phyloP scores from a whole-genome alignment of 2,113 vertebrate species.

The Callionymus lyra region DNA sequence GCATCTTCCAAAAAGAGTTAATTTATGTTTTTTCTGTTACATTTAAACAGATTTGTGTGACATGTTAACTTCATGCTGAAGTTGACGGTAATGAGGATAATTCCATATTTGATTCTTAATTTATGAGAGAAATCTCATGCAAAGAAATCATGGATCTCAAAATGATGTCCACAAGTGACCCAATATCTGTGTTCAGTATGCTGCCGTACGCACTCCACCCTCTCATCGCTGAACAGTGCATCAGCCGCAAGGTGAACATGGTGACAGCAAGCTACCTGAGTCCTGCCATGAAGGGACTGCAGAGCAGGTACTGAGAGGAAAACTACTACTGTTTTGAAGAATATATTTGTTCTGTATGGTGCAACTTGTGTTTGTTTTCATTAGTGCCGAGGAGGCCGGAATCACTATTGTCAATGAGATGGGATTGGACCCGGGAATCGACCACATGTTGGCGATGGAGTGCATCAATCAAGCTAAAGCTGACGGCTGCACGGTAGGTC shows the following conservation, averaged over 20 bases:
- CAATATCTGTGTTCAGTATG: slow-evolving; percentile 31
- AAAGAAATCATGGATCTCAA: too few species aligned
- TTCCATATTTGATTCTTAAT: too few species aligned
- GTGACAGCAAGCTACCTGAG: slow-evolving; percentile 90
- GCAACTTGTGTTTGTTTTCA: slow-evolving; percentile 2
- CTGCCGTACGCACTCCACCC: slow-evolving; percentile 82
- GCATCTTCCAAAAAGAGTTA: too few species aligned
- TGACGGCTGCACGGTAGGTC: slow-evolving; percentile 78
- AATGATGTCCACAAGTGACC: neutral
- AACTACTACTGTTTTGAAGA: too few species aligned
- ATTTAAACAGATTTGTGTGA: too few species aligned
- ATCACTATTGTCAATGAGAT: slow-evolving; percentile 86
- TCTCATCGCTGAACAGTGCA: slow-evolving; percentile 83
- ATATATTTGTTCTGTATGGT: too few species aligned
- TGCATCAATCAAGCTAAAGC: slow-evolving; percentile 88
- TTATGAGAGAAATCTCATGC: too few species aligned
- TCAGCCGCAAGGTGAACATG: slow-evolving; percentile 83
- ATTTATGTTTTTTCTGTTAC: too few species aligned
- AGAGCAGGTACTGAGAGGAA: slow-evolving; percentile 72
- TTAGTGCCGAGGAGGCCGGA: slow-evolving; percentile 80
- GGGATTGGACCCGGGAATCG: slow-evolving; percentile 96
- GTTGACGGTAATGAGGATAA: too few species aligned
- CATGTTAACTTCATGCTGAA: too few species aligned
- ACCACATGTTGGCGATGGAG: slow-evolving; percentile 97
- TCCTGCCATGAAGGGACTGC: slow-evolving; percentile 83